Conservation (phyloP, 2,113 vertebrate genomes). For the Azemiops feae region DNA sequence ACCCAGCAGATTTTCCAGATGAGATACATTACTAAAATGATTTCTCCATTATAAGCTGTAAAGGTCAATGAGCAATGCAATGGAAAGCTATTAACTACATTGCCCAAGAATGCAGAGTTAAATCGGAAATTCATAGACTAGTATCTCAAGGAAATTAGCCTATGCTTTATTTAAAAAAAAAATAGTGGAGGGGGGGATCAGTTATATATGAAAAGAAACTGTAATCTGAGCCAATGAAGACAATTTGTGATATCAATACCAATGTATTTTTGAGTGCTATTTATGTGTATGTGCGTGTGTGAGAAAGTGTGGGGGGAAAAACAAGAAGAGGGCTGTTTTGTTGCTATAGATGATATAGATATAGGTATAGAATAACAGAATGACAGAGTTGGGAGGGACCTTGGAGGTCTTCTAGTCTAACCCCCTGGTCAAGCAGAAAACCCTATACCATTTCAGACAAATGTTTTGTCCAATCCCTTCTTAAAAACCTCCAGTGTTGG, state of each 20-base stretch:
- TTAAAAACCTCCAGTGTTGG: not conserved
- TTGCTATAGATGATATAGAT: too few species aligned
- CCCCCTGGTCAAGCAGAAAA: too few species aligned
- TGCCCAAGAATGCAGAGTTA: not conserved
- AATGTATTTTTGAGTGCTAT: not conserved
- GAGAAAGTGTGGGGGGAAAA: not conserved
- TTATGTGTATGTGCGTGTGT: not conserved
- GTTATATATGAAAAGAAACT: not conserved
- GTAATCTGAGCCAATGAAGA: not conserved
- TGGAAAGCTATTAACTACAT: not conserved
- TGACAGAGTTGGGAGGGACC: too few species aligned
- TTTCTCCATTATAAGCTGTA: constrained; percentile 1
- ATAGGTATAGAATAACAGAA: too few species aligned
- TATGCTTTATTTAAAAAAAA: not conserved
- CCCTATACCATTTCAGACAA: not conserved
- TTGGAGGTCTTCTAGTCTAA: too few species aligned
- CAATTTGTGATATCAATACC: not conserved
- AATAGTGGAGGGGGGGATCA: not conserved
- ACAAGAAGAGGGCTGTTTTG: not conserved
- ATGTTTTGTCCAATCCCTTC: not conserved
- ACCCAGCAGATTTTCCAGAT: not conserved
- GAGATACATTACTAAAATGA: constrained; percentile 6
- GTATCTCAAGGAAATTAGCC: not conserved
- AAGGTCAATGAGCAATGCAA: constrained; percentile 11
- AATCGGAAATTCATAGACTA: not conserved